A percentile compares a stretch with the other conserved stretches of the same genome.
Evolutionary conservation across 2,888 invertebrate species (phyloP).

Genomic region (Steinernema hermaphroditum): DNA sequence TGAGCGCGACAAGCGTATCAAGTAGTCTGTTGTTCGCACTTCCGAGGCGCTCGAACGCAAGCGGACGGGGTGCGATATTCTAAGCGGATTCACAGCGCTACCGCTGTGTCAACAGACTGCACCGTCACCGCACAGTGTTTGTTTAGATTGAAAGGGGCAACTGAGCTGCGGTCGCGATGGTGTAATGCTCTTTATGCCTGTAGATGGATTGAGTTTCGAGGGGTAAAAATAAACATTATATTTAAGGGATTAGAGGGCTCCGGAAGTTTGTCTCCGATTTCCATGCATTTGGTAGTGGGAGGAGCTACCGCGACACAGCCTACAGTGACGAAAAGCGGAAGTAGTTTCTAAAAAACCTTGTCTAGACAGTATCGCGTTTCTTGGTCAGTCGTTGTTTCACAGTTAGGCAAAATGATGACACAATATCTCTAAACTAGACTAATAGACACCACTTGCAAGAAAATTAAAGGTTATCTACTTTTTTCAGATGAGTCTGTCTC

Average conservation of each 20-base stretch:
- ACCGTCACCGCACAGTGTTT: background rate
- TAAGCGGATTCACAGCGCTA: conserved; percentile 19
- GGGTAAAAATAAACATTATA: background rate
- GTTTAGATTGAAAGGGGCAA: conserved; percentile 16
- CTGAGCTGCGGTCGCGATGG: background rate
- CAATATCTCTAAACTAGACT: too few species aligned
- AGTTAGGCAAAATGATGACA: too few species aligned
- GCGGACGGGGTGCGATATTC: conserved; percentile 19
- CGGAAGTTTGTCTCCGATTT: background rate
- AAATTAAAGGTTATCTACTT: too few species aligned
- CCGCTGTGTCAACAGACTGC: conserved; percentile 6
- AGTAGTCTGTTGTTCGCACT: conserved; percentile 25
- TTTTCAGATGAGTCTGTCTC: background rate
- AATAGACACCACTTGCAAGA: too few species aligned
- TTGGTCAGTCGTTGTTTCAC: too few species aligned
- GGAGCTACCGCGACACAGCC: too few species aligned
- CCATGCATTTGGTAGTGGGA: too few species aligned
- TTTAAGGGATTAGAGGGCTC: conserved; percentile 19
- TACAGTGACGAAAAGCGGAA: too few species aligned
- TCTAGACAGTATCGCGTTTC: too few species aligned
- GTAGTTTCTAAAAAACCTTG: too few species aligned
- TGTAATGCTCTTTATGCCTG: background rate
- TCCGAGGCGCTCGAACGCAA: background rate
- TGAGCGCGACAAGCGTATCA: conserved; percentile 5
- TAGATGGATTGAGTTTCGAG: conserved; percentile 9